A percentile compares a stretch with the other conserved stretches of the same genome.
Conservation (phyloP, 2,797 vertebrate genomes). For the Enteromius anoplus region DNA sequence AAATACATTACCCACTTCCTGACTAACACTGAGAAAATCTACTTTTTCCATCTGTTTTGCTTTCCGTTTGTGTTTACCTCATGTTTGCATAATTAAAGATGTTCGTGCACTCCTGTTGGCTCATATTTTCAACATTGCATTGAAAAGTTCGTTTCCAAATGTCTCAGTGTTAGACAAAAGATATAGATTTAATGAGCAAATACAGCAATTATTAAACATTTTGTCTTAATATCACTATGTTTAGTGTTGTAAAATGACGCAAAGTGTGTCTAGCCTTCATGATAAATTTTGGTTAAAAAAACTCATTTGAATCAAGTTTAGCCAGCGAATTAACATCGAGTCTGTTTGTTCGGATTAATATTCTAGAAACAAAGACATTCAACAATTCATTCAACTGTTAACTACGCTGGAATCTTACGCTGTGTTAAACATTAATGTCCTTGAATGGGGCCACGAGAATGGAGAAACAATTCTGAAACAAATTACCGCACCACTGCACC, state of each 20-base stretch:
- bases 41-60: constrained; percentile 21
- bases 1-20: constrained; percentile 49
- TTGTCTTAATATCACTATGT: not conserved
- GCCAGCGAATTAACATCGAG: not conserved
- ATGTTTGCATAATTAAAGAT: constrained; percentile 8
- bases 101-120: constrained; percentile 2
- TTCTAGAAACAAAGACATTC: constrained; percentile 57
- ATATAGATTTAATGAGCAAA: not conserved
- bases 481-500: constrained; percentile 57
- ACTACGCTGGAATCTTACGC: constrained; percentile 55
- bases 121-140: not conserved
- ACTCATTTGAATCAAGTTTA: not conserved
- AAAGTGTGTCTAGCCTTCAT: not conserved
- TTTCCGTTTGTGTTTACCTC: constrained; percentile 3
- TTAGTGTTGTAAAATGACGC: not conserved
- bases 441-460: constrained; percentile 47
- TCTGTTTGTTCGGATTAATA: constrained; percentile 50
- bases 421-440: constrained; percentile 60
- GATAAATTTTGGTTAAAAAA: not conserved
- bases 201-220: not conserved
- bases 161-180: not conserved
- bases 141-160: not conserved
- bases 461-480: constrained; percentile 52
- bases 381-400: constrained; percentile 62
- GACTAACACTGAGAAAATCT: constrained; percentile 6